phyloP scores from a whole-genome alignment of 2,888 invertebrate species.

The Eumerus sabulonum region DNA sequence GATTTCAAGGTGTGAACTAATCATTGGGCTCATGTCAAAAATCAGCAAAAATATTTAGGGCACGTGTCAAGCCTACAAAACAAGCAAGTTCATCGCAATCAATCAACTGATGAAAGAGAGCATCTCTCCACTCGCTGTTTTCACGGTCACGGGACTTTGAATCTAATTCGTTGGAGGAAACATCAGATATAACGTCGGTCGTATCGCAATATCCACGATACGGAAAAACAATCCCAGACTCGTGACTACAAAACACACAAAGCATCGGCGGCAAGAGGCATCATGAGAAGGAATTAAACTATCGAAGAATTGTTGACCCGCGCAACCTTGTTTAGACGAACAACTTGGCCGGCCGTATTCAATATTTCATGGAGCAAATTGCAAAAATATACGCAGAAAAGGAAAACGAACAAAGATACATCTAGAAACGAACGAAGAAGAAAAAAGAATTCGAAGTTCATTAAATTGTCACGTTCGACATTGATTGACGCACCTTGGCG shows the following conservation, averaged over 20 bases:
- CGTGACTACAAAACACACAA: constrained; percentile 38
- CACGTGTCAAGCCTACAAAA: constrained; percentile 22
- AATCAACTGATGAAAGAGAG: constrained; percentile 44
- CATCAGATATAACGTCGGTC: constrained; percentile 5
- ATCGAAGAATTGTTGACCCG: constrained; percentile 61
- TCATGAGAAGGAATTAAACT: constrained; percentile 47
- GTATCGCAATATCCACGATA: too few relatives aligned
- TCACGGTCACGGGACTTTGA: constrained; percentile 57
- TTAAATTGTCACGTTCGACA: constrained; percentile 67
- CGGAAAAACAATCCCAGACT: constrained; percentile 57
- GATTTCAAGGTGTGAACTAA: too few relatives aligned
- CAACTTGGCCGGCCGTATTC: constrained; percentile 25
- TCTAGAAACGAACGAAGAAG: constrained; percentile 1
- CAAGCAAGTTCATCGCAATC: constrained; percentile 18
- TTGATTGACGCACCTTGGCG: constrained; percentile 67
- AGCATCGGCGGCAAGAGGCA: constrained; percentile 39
- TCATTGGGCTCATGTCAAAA: too few relatives aligned
- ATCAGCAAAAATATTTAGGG: constrained; percentile 19
- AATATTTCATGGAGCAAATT: constrained; percentile 50
- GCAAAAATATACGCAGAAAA: background rate
- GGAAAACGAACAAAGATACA: background rate
- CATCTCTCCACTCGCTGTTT: constrained; percentile 47
- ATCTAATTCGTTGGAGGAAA: constrained; percentile 23
- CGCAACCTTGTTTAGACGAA: constrained; percentile 45
- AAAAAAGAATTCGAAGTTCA: constrained; percentile 50